Conservation (phyloP, 2,113 vertebrate species). For the Girardinichthys multiradiatus region DNA sequence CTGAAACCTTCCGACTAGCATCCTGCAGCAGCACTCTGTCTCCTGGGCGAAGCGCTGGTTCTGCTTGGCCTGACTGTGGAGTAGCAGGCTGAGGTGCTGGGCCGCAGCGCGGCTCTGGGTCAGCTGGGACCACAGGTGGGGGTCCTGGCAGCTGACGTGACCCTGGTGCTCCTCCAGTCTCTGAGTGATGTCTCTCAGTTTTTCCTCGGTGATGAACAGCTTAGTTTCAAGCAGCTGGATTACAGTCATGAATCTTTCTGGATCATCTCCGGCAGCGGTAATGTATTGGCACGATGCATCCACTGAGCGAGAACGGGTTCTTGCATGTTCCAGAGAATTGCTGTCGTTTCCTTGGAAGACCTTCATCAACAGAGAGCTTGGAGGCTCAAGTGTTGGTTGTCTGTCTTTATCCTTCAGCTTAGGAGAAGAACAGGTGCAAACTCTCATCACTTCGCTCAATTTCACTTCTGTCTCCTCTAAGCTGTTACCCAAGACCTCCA, state of each 20-base stretch:
- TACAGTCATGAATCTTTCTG: conserved; percentile 86
- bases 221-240: conserved; percentile 92
- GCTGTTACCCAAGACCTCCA: conserved; percentile 85
- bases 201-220: conserved; percentile 90
- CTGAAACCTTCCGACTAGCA: conserved; percentile 80
- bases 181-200: conserved; percentile 87
- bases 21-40: conserved; percentile 66
- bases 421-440: conserved; percentile 33
- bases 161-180: conserved; percentile 86
- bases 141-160: conserved; percentile 77
- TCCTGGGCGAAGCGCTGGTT: conserved; percentile 64
- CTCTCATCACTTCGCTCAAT: conserved; percentile 68
- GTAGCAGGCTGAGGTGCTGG: conserved; percentile 81
- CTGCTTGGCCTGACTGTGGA: conserved; percentile 85
- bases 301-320: conserved; percentile 61
- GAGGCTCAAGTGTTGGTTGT: background rate
- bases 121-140: conserved; percentile 79
- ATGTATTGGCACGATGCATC: conserved; percentile 75
- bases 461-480: conserved; percentile 86
- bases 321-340: conserved; percentile 63
- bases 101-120: conserved; percentile 82
- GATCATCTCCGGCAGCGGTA: conserved; percentile 63
- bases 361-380: conserved; percentile 61
- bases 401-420: conserved; percentile 52
- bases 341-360: conserved; percentile 74